Evolutionary conservation across 1,140 invertebrate genomes (phyloP), one percentile per base, ranked within the genome.

Genomic region (Hylaeus volcanicus): DNA sequence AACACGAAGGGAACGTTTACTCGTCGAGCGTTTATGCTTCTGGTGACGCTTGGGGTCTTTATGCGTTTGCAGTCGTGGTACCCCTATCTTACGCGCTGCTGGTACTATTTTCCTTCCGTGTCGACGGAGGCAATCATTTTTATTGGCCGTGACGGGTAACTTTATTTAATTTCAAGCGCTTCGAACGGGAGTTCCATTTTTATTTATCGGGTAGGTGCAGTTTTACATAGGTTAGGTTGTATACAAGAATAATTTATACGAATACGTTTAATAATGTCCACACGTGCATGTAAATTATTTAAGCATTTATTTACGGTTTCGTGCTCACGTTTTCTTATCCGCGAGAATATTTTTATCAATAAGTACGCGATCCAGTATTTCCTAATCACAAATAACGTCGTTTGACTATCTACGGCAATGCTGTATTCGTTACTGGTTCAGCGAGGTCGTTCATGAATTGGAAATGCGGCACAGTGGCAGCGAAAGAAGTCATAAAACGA

Each of bases 401-500:
- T 14, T 43, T 3, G 56, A 61, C 68, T 53, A 71, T 51, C 56
- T 61, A 63, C 5, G 6, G 77, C n/a, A 12, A 14, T 71, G 11
- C 51, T 48, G 61, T 74, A 70, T 74, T 86, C 83, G 84, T 85
- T 86, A 81, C 65, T 69, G 69, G 80, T 71, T 79, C 71, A 48
- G 63, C 14, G 76, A 85, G 86, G 83, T 91, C 90, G 88, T 92
- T 91, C 90, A 91, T 91, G 90, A 92, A 91, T 92, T 91, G 90
- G 89, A 92, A 92, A 92, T 92, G 89, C 84, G 84, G 87, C 76
- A 85, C 79, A 86, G 83, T 83, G 86, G 87, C 85, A 88, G 88
- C 87, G 88, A 92, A 92, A 92, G 90, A 91, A 91, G 88, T 83
- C 88, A 88, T 91, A 92, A 90, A 91, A 91, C 84, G 86, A 89